Base-by-base conservation (phyloP, 2,113 vertebrate species). In the Prunella himalayana region DNA sequence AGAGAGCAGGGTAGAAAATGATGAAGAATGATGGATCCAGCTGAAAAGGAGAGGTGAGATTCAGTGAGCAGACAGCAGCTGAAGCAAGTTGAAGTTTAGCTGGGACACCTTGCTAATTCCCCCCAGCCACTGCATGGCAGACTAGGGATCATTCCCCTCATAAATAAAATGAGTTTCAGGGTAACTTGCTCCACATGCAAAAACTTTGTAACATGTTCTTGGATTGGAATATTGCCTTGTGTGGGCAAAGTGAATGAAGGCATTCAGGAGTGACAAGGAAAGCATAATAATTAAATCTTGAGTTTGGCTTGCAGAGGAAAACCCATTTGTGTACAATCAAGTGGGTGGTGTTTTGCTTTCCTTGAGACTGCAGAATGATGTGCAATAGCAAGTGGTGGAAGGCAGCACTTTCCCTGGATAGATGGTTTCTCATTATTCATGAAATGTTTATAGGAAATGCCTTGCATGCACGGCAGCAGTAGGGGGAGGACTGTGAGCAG, bases 351-450 rank as follows among this genome's bases (percentile, higher is more conserved):
- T 50, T 93, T 94, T 0, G 1, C 51, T 90, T 91, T 80, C 28
- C 39, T 89, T 45, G 51, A 63, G 68, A 71, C 28, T 39, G 33
- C 39, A 81, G 47, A 81, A 86, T 78, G 59, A 73, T 88, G 81
- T 33, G 15, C 87, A 86, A 88, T 25, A 79, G 68, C 69, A 76
- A 69, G 44, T 15, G 59, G 57, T 50, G 45, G 57, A 93, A 91
- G 51, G 73, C 88, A 77, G 69, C 41, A 22, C 30, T 86, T 83
- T 71, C 73, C 76, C 18, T 83, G 69, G 50, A 79, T 83, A 65
- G 37, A 56, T 47, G 64, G 60, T 53, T 92, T 84, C 72, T 94
- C 80, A 65, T 93, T 94, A 84, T 94, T 97, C 65, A 54, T 91
- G n/a, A 76, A 75, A 76, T 61, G 44, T 45, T 73, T 64, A 19